Percentiles rank a stretch among this genome's conserved stretches.
These are phyloP conservation scores for Eulemur macaco DNA, from an alignment of 2,113 vertebrate species.

Conservation along the genomic window DNA sequence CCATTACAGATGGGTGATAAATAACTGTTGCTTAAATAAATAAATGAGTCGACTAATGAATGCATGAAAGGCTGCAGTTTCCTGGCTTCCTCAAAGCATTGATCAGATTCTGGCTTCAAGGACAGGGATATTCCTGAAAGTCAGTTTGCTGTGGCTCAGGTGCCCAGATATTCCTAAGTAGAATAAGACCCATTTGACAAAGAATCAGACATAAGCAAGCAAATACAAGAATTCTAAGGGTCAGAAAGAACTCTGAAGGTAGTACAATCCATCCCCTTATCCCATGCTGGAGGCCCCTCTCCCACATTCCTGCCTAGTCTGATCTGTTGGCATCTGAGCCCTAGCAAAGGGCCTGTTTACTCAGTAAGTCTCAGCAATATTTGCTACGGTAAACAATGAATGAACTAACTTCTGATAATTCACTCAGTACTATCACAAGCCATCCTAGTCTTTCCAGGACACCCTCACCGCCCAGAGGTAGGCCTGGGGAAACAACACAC, in stretches of 20 bases:
- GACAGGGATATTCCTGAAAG: background rate
- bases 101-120: background rate
- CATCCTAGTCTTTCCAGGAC: background rate
- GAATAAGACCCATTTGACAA: background rate
- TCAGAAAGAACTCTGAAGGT: background rate
- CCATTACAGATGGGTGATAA: background rate
- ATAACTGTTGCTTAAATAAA: background rate
- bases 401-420: background rate
- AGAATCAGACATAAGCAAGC: background rate
- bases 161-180: background rate
- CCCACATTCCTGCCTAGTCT: background rate
- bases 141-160: background rate
- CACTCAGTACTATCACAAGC: background rate
- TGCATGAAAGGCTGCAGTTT: background rate
- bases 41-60: background rate
- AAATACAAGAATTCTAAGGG: background rate
- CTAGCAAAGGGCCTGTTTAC: background rate
- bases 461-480: background rate
- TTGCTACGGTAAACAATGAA: background rate
- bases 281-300: background rate
- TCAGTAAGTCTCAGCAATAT: background rate
- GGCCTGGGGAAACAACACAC: background rate
- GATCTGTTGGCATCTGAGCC: background rate
- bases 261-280: background rate
- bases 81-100: background rate